Evolutionary conservation across 2,797 vertebrate species (phyloP).

Genomic region (Epinephelus awoara): DNA sequence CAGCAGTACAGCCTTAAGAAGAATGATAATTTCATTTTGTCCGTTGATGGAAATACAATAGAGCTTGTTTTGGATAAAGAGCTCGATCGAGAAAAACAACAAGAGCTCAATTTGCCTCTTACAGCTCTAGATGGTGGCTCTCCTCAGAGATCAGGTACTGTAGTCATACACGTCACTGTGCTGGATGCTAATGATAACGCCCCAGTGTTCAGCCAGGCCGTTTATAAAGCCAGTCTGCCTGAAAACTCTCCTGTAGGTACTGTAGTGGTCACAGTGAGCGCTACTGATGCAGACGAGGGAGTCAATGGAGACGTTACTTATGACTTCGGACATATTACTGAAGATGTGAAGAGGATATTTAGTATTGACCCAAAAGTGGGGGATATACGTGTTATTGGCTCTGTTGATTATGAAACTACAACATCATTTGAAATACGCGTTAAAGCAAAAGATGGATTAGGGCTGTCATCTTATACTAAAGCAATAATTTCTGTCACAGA

Average conservation of each 20-base stretch:
- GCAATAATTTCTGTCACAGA: conserved; percentile 82
- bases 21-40: conserved; percentile 72
- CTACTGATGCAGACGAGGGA: conserved; percentile 63
- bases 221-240: too few species aligned
- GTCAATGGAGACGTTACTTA: conserved; percentile 76
- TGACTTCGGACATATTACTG: conserved; percentile 72
- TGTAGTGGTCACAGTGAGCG: too few species aligned
- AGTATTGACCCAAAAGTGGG: conserved; percentile 61
- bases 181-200: too few species aligned
- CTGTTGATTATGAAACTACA: conserved; percentile 75
- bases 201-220: too few species aligned
- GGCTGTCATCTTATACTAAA: conserved; percentile 75
- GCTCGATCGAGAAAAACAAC: conserved; percentile 76
- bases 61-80: conserved; percentile 75
- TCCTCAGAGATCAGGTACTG: conserved; percentile 43
- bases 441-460: conserved; percentile 84
- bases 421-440: conserved; percentile 79
- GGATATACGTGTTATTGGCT: conserved; percentile 52
- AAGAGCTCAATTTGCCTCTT: conserved; percentile 53
- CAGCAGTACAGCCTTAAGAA: conserved; percentile 75
- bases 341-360: conserved; percentile 64
- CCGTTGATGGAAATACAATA: conserved; percentile 49
- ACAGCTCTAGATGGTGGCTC: conserved; percentile 79
- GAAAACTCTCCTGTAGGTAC: too few species aligned
- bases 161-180: conserved; percentile 1